A percentile compares a stretch with the other conserved stretches of the same genome.
Evolutionary conservation across 2,888 invertebrate species (phyloP).

Genomic region (Pteria penguin): DNA sequence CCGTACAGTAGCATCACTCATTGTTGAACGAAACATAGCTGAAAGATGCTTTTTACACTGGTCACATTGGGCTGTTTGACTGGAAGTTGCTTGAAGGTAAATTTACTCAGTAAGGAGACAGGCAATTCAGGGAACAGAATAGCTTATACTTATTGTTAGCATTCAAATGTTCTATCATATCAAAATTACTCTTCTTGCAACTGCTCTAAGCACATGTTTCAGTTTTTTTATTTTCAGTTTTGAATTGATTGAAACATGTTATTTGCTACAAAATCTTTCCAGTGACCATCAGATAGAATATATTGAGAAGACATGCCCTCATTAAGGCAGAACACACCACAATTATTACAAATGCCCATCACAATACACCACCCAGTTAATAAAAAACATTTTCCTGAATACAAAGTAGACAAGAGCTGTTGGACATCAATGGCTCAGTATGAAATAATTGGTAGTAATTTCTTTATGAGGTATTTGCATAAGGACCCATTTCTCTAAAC

Average conservation of each 20-base stretch:
- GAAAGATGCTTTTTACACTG: constrained; percentile 78
- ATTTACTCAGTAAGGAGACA: constrained; percentile 83
- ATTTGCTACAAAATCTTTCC: constrained; percentile 89
- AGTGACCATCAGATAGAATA: constrained; percentile 77
- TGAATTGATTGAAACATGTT: constrained; percentile 92
- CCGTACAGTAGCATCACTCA: constrained; percentile 81
- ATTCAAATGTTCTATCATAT: constrained; percentile 90
- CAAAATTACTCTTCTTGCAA: constrained; percentile 97
- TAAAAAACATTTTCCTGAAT: constrained; percentile 45
- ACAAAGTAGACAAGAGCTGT: no score
- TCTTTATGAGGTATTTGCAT: no score
- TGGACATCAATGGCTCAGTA: no score
- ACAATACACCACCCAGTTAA: no score
- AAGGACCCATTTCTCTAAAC: no score
- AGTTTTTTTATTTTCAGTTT: constrained; percentile 83
- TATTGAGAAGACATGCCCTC: constrained; percentile 81
- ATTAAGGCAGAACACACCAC: constrained; percentile 90
- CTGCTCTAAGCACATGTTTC: constrained; percentile 94
- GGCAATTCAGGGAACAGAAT: constrained; percentile 94
- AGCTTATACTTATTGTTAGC: constrained; percentile 85
- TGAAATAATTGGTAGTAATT: no score
- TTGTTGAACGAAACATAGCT: constrained; percentile 81
- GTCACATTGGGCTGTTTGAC: constrained; percentile 78
- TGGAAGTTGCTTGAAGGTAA: constrained; percentile 80
- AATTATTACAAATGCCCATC: constrained; percentile 84